Evolutionary conservation across 2,888 invertebrate species (phyloP), one percentile per base, ranked within the genome.

Genomic region (Drosophila koepferae): DNA sequence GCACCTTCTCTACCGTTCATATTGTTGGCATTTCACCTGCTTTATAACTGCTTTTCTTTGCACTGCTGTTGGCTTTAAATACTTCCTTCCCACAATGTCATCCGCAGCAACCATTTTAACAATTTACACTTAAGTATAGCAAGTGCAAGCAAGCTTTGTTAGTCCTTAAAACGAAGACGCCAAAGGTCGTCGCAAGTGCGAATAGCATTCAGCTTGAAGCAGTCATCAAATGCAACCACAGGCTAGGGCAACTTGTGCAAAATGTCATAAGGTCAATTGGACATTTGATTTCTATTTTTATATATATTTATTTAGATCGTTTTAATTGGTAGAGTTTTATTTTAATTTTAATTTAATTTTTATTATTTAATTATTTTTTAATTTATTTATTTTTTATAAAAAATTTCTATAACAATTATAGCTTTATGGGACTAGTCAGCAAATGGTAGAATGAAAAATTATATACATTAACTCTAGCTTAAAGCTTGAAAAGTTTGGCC

Each of bases 41-140:
- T 56, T 63, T 67, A 51, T 68, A 74, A 74, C 68, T 56, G 73
- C 43, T 41, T 63, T 56, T 41, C 73, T 18, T 53, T 53, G 41
- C 53, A 40, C 61, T 41, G 40, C 56, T 65, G 64, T 62, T 63
- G 34, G 36, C 74, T 55, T 67, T 63, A 67, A 77, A 64, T 55
- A 68, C 62, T 77, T 76, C 49, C 72, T 58, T 58, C 23, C 41
- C 36, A 8, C 16, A 20, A 20, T 20, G n/a, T 40, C 10, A 59
- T 40, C 28, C 12, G 54, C 23, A 34, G 23, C 48, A 34, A 40
- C 23, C 59, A 41, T 55, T 51, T 71, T 14, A 16, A 20, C 60
- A 59, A 56, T 54, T 51, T 46, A 28, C 44, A 41, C 48, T 51
- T 68, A 18, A 65, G 54, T 48, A 59, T 38, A 54, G 72, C 62